Percentiles rank a stretch among this genome's conserved stretches.
Conservation (phyloP, 1,140 invertebrate species). For the Copidosoma floridanum region DNA sequence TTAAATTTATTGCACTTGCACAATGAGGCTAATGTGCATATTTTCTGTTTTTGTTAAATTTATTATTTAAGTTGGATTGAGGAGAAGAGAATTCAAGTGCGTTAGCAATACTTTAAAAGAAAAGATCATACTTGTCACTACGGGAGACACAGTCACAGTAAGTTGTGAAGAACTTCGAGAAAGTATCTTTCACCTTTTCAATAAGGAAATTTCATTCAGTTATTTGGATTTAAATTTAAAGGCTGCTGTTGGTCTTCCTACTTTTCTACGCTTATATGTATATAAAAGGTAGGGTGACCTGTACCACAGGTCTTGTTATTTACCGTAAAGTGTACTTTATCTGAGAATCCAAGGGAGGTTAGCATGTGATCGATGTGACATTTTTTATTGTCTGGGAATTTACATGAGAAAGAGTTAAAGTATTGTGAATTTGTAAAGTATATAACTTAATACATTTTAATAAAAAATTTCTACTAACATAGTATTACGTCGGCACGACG, state of each 20-base stretch:
- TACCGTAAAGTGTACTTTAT: conserved; percentile 34
- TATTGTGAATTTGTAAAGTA: too few species aligned
- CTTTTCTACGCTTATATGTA: conserved; percentile 27
- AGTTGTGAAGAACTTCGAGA: too few species aligned
- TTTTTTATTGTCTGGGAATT: not conserved
- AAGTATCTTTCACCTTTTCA: too few species aligned
- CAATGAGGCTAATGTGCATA: not conserved
- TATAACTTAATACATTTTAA: too few species aligned
- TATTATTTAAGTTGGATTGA: too few species aligned
- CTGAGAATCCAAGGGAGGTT: conserved; percentile 26
- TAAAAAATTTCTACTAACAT: too few species aligned
- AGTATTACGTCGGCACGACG: too few species aligned
- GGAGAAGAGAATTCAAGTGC: conserved; percentile 9
- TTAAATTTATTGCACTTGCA: not conserved
- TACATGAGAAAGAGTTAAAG: too few species aligned
- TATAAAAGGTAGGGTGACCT: conserved; percentile 39
- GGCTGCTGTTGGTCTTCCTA: conserved; percentile 14
- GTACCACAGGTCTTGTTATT: conserved; percentile 35
- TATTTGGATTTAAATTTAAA: conserved; percentile 14
- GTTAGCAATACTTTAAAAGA: conserved; percentile 19
- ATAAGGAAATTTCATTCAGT: conserved; percentile 1
- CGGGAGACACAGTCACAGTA: too few species aligned
- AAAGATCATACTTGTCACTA: conserved; percentile 21
- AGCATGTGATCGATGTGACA: conserved; percentile 16
- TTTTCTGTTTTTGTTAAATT: conserved; percentile 11